Base-by-base conservation (phyloP, 2,113 vertebrate species). In the Corythoichthys haematopterus region DNA sequence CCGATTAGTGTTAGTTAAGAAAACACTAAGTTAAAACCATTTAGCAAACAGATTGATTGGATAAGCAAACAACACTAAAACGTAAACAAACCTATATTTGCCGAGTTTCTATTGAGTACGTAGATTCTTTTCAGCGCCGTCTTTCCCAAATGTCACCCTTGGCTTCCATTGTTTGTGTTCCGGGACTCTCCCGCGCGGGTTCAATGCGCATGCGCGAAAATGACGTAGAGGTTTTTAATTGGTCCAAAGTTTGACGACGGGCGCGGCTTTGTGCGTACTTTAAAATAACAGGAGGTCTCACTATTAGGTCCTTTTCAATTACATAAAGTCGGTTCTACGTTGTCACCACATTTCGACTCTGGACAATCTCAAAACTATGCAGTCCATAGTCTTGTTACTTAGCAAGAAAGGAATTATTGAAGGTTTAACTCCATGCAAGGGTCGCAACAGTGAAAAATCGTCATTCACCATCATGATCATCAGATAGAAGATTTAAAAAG, bases 111-210 rank as follows among this genome's bases (percentile, higher is more conserved):
- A 1, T 16, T 4, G 33, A 37, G 1, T 3, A 15, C 12, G 8
- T 47, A 35, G 20, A 65, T 33, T 6, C 20, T 33, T 65, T 45
- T n/a, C 1, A 40, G 8, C 38, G 20, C 20, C 20, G 20, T 28
- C 20, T 5, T 11, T 40, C 7, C 12, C 10, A 0, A n/a, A 12
- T 14, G 66, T 57, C 58, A 75, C 13, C 1, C 3, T 28, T 28
- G 20, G 40, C 40, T n/a, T 13, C 5, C 28, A 13, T 70, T 78
- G 80, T 85, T 87, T 85, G 20, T 64, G 46, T 79, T 69, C 83
- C 79, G 60, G 0, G 35, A 40, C 62, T 60, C 51, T 91, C 87
- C 83, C 91, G 90, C 91, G 88, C 89, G 33, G 6, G 36, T 0
- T 0, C 4, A 3, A 0, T 1, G 60, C 89, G 90, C 91, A 86